Evolutionary conservation across 2,113 vertebrate species (phyloP).

Genomic region (Pogona vitticeps): DNA sequence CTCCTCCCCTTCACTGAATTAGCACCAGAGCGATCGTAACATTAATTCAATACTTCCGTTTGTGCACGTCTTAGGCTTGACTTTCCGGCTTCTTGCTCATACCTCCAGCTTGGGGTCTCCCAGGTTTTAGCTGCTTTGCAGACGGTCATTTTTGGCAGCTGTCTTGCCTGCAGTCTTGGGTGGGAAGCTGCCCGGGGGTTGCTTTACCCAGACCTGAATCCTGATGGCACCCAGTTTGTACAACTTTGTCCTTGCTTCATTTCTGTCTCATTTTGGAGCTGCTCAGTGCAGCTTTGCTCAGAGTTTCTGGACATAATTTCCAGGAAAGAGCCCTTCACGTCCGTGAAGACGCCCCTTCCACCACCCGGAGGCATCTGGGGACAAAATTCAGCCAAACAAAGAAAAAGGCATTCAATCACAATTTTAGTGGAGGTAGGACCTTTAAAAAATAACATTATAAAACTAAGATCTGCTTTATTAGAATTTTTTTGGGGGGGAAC

Average conservation of each 20-base stretch:
- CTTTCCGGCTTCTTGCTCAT: neutral
- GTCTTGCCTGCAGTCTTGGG: too few species aligned
- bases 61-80: too few species aligned
- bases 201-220: too few species aligned
- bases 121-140: neutral
- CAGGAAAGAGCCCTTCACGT: conserved; percentile 92
- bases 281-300: conserved; percentile 55
- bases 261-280: rapidly evolving
- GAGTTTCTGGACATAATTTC: conserved; percentile 96
- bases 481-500: too few species aligned
- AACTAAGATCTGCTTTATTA: too few species aligned
- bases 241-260: neutral
- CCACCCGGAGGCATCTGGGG: conserved; percentile 90
- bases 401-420: neutral
- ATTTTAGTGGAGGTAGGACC: too few species aligned
- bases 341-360: conserved; percentile 91
- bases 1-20: neutral
- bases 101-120: neutral
- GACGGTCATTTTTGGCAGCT: neutral
- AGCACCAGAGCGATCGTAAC: neutral
- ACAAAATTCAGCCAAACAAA: neutral
- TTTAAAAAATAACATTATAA: too few species aligned
- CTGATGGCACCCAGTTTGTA: neutral
- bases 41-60: neutral
- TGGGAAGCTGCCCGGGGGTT: neutral